Evolutionary conservation across 2,888 invertebrate genomes (phyloP), one percentile per base, ranked within the genome.

Genomic region (Abrostola tripartita): DNA sequence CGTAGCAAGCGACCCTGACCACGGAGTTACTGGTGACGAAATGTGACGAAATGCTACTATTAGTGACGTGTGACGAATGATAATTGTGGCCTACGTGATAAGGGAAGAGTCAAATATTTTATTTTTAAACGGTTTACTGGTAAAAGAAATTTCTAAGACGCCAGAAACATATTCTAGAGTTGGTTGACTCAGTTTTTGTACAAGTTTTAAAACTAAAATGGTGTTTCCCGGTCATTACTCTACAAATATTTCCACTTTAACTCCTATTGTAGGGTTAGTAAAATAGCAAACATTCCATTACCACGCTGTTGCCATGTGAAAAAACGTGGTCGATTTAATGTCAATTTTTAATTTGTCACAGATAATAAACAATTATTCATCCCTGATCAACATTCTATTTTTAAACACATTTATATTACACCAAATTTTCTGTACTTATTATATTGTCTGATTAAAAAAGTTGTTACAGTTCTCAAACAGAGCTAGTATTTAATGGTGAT

Each of bases 1-100:
- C 61, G 69, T 68, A 80, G 83, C 83, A 85, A 89, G 86, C 85
- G 90, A 84, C 90, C 90, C 88, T 90, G 90, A 90, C 89, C 89
- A 81, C 78, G 77, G 83, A 79, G 71, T 61, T 62, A 70, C 41
- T 71, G 50, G 79, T 89, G 89, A 89, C 89, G 88, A 88, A 86
- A 88, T 84, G 81, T 87, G 84, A 86, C 86, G 84, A 86, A 83
- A 85, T 75, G 71, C 76, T 35, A 65, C 66, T 65, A 71, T 76
- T 74, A 63, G 65, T 76, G 68, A 73, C 73, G 73, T 67, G 73
- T 58, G 11, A 40, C 52, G 73, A 74, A 73, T 73, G 52, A 70
- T 71, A 67, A 74, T 74, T 63, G 57, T 42, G 49, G 59, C 51
- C 44, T 71, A 74, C 75, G 73, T 74, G 75, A 71, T 71, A 63